Conservation (phyloP, 1,140 invertebrate genomes). For the Globodera rostochiensis region DNA sequence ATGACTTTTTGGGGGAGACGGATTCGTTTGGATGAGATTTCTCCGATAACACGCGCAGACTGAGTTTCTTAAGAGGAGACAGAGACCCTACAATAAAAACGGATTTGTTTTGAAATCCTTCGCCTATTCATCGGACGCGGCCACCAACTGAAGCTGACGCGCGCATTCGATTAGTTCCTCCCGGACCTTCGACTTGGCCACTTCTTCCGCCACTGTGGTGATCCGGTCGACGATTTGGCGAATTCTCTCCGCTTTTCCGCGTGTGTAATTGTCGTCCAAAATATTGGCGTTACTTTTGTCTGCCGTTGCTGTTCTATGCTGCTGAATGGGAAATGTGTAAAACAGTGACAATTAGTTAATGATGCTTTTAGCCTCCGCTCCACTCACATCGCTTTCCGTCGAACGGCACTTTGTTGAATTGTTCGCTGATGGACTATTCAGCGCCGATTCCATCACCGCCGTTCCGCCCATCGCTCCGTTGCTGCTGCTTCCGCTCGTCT, state of each 20-base stretch:
- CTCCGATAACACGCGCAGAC: not conserved
- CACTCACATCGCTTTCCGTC: constrained; percentile 3
- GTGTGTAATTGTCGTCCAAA: not conserved
- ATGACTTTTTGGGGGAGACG: not conserved
- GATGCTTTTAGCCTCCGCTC: not conserved
- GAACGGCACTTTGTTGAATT: constrained; percentile 9
- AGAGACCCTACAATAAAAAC: not conserved
- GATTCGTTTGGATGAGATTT: not conserved
- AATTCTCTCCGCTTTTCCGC: constrained; percentile 7
- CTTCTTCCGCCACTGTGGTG: not conserved
- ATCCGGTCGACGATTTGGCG: constrained; percentile 1
- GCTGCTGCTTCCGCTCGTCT: constrained; percentile 26
- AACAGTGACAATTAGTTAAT: not conserved
- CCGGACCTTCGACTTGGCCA: not conserved
- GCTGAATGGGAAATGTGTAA: not conserved
- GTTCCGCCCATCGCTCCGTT: not conserved
- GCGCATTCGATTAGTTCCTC: not conserved
- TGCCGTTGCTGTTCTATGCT: not conserved
- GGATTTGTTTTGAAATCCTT: not conserved
- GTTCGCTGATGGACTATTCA: not conserved
- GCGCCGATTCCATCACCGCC: not conserved
- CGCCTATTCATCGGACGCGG: not conserved
- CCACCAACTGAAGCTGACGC: not conserved
- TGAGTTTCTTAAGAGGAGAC: not conserved
- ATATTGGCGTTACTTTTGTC: not conserved